Conservation (phyloP, 2,113 vertebrate genomes). For the Lampris megalopsis region DNA sequence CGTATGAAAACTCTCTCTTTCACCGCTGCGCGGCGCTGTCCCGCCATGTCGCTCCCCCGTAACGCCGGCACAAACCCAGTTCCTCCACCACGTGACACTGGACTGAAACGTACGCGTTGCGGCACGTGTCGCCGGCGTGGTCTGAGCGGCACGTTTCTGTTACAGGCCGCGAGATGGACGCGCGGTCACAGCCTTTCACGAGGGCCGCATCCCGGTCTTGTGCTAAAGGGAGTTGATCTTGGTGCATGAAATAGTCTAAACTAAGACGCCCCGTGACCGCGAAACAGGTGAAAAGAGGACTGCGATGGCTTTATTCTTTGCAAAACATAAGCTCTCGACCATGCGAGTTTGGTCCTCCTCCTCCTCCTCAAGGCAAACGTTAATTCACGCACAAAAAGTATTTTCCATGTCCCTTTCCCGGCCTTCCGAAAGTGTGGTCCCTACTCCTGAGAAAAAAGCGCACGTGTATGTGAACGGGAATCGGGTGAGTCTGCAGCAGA, state of each 20-base stretch:
- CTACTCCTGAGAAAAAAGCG: constrained; percentile 23
- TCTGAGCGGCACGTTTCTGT: constrained; percentile 1
- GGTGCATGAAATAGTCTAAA: constrained; percentile 36
- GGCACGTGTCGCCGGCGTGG: constrained; percentile 28
- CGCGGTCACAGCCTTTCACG: no score
- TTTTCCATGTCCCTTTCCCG: constrained; percentile 18
- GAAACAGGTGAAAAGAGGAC: constrained; percentile 66
- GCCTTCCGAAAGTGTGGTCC: constrained; percentile 16
- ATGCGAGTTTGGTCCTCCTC: constrained; percentile 62
- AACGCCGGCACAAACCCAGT: background rate
- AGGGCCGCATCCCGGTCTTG: no score
- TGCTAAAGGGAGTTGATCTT: constrained; percentile 19
- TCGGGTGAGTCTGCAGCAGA: constrained; percentile 51
- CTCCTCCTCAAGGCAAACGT: constrained; percentile 55
- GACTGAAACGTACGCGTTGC: background rate
- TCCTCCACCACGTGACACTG: no score
- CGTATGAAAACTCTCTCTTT: constrained; percentile 32
- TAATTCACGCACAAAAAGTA: constrained; percentile 34
- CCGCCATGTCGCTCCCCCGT: background rate
- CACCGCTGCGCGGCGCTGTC: background rate
- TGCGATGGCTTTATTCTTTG: constrained; percentile 68
- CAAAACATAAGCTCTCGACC: constrained; percentile 43
- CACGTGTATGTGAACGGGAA: constrained; percentile 39
- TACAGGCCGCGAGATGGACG: constrained; percentile 19
- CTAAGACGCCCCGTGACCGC: constrained; percentile 19